These are phyloP conservation scores for Acanthochromis polyacanthus DNA, from an alignment of 2,113 vertebrate genomes.

Conservation along the genomic window DNA sequence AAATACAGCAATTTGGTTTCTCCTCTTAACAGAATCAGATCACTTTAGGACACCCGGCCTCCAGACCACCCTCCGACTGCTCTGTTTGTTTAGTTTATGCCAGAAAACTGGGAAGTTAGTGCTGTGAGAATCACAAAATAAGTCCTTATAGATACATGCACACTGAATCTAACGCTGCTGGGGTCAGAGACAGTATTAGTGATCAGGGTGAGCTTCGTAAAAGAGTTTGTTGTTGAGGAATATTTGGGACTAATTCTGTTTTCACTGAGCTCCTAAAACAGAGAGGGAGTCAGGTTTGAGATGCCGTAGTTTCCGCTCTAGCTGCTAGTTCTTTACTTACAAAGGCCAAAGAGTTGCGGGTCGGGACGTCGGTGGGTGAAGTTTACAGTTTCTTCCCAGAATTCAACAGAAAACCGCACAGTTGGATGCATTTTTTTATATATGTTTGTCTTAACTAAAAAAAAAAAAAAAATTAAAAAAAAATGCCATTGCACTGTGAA, in stretches of 20 bases:
- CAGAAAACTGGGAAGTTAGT: conserved; percentile 20
- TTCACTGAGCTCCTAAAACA: conserved; percentile 12
- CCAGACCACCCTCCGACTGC: conserved; percentile 13
- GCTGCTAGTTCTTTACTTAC: conserved; percentile 13
- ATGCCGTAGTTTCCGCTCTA: neutral
- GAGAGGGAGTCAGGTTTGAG: neutral
- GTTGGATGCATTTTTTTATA: conserved; percentile 45
- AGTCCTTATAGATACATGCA: conserved; percentile 40
- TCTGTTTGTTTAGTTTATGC: conserved; percentile 52
- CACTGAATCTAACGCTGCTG: conserved; percentile 14
- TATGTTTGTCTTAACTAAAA: conserved; percentile 71
- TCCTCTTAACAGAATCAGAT: conserved; percentile 11
- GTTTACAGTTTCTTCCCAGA: conserved; percentile 42
- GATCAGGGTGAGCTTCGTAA: neutral
- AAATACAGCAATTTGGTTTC: conserved; percentile 27
- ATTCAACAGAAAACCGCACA: conserved; percentile 20
- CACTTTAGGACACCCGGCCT: conserved; percentile 7
- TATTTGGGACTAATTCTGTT: conserved; percentile 16
- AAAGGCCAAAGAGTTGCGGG: conserved; percentile 69
- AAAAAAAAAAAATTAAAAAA: conserved; percentile 22
- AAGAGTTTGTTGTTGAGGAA: neutral
- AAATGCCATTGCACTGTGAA: conserved; percentile 82
- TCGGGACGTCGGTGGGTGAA: neutral
- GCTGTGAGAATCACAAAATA: neutral
- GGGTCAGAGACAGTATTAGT: conserved; percentile 72